Conservation (phyloP, 1,140 invertebrate species). For the Diprion similis region DNA sequence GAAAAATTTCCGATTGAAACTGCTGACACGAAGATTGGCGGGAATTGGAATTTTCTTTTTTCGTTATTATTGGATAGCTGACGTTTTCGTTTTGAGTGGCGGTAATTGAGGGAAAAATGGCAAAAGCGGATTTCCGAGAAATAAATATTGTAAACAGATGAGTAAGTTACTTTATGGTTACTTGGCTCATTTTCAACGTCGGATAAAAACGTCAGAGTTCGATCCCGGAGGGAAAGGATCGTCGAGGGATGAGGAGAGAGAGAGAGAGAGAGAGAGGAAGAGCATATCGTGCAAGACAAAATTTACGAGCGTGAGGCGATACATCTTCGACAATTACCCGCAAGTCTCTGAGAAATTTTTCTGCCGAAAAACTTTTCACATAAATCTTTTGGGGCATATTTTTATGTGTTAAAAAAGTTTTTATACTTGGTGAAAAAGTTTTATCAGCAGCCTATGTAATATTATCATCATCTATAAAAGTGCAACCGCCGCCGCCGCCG, state of each 20-base stretch:
- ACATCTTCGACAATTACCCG: conserved; percentile 49
- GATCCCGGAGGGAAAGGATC: conserved; percentile 19
- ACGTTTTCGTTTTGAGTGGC: no score
- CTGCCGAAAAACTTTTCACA: conserved; percentile 42
- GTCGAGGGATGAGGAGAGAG: neutral
- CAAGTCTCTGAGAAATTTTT: conserved; percentile 31
- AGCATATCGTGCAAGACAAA: conserved; percentile 10
- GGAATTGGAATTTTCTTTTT: no score
- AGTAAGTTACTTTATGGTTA: neutral
- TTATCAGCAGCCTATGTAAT: conserved; percentile 45
- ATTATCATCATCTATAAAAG: conserved; percentile 31
- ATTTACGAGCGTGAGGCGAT: conserved; percentile 31
- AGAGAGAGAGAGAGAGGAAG: neutral
- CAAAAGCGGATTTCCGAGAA: no score
- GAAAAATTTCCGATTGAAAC: no score
- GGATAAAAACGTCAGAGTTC: conserved; percentile 14
- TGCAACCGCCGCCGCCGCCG: neutral
- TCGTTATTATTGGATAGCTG: no score
- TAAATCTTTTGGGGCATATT: conserved; percentile 51
- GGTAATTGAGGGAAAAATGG: no score
- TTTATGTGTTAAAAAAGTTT: conserved; percentile 48
- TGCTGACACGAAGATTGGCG: no score
- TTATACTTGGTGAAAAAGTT: conserved; percentile 25
- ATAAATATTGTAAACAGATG: no score
- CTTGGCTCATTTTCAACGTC: neutral